Evolutionary conservation across 2,888 invertebrate genomes (phyloP).

Genomic region (Xanthia icteritia): DNA sequence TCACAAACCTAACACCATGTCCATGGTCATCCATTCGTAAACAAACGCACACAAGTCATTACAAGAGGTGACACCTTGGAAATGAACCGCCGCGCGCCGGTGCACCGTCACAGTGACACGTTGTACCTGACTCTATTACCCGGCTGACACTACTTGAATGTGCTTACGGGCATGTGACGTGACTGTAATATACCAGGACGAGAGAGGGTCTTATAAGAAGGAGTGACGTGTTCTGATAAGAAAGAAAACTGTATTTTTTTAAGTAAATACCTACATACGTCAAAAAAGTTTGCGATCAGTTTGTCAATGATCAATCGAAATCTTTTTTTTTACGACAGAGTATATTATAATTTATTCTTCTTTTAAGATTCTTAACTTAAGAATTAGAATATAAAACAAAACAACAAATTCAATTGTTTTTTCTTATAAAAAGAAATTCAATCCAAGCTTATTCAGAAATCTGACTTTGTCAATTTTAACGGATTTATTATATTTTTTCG

Average conservation of each 20-base stretch:
- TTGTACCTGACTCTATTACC: constrained; percentile 33
- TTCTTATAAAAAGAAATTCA: too few relatives aligned
- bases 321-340: too few relatives aligned
- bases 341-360: too few relatives aligned
- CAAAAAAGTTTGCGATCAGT: too few relatives aligned
- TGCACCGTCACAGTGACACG: constrained; percentile 25
- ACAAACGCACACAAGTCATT: not conserved
- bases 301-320: too few relatives aligned
- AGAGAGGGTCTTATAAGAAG: not conserved
- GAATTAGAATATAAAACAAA: too few relatives aligned
- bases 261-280: too few relatives aligned
- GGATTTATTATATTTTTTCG: too few relatives aligned
- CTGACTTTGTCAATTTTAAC: too few relatives aligned
- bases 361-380: too few relatives aligned
- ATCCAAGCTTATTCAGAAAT: too few relatives aligned
- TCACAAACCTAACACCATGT: not conserved
- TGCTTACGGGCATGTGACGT: constrained; percentile 4
- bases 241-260: not conserved
- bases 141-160: constrained; percentile 2
- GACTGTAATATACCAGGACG: not conserved
- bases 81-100: constrained; percentile 18
- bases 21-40: not conserved
- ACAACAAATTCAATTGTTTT: too few relatives aligned
- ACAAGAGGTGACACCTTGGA: constrained; percentile 7
- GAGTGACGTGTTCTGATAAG: not conserved